A percentile compares a stretch with the other conserved stretches of the same genome.
Evolutionary conservation across 2,888 invertebrate species (phyloP).

Genomic region (Himalopsyche tibetana): DNA sequence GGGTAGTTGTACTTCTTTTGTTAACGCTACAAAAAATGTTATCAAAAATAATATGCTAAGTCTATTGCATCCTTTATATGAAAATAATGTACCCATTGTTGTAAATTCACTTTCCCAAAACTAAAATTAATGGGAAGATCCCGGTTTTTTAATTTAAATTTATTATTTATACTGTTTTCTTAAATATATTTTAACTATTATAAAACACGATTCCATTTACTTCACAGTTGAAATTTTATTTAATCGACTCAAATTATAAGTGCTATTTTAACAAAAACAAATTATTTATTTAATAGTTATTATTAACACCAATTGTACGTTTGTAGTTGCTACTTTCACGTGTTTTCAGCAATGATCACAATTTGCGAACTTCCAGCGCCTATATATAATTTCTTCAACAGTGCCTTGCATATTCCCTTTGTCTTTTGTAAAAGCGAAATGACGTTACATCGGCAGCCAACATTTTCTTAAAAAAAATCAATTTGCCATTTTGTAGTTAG

Average conservation of each 20-base stretch:
- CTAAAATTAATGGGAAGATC: too few species aligned
- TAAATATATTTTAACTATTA: too few species aligned
- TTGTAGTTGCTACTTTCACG: slow-evolving; percentile 47
- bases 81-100: slow-evolving; percentile 36
- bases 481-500: too few species aligned
- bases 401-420: slow-evolving; percentile 60
- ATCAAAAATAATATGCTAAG: slow-evolving; percentile 52
- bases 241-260: neutral
- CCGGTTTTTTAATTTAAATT: too few species aligned
- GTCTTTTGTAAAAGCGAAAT: slow-evolving; percentile 61
- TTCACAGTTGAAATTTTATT: neutral
- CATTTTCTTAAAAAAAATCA: neutral
- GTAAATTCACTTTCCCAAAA: neutral
- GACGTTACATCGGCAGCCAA: neutral
- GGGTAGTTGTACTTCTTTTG: slow-evolving; percentile 62
- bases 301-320: neutral
- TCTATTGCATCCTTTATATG: slow-evolving; percentile 4
- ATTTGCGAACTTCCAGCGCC: slow-evolving; percentile 60
- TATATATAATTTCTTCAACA: slow-evolving; percentile 64
- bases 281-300: neutral
- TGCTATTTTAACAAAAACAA: neutral
- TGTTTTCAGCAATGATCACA: slow-evolving; percentile 58
- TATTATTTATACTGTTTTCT: too few species aligned
- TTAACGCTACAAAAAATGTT: slow-evolving; percentile 54
- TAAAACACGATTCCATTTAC: neutral